phyloP scores from a whole-genome alignment of 2,113 vertebrate genomes.

The Pseudorhombus dupliciocellatus region DNA sequence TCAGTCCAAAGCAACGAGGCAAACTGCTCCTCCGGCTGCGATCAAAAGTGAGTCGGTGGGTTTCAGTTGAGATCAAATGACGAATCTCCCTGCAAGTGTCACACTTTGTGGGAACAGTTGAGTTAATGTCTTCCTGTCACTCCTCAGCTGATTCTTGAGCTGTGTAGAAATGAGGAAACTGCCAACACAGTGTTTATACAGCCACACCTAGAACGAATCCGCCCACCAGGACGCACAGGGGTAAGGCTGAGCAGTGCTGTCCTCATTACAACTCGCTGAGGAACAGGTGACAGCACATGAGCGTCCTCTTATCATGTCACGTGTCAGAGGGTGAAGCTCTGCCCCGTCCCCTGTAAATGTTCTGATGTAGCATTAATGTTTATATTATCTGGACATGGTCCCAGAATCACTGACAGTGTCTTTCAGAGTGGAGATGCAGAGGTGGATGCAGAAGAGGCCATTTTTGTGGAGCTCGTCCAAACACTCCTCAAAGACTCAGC shows the following conservation, averaged over 20 bases:
- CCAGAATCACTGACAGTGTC: background rate
- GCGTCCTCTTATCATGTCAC: background rate
- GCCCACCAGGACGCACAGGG: constrained; percentile 48
- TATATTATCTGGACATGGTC: background rate
- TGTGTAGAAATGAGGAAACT: constrained; percentile 60
- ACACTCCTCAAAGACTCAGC: constrained; percentile 65
- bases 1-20: constrained; percentile 75
- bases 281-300: background rate
- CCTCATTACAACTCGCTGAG: background rate
- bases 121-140: background rate
- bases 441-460: constrained; percentile 66
- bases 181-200: constrained; percentile 45
- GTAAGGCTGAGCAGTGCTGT: constrained; percentile 33
- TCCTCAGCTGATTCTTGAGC: constrained; percentile 66
- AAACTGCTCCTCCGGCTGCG: constrained; percentile 79
- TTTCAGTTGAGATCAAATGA: background rate
- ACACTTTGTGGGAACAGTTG: background rate
- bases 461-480: constrained; percentile 66
- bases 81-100: background rate
- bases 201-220: constrained; percentile 65
- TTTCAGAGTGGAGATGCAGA: constrained; percentile 70
- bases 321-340: background rate
- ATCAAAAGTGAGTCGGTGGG: constrained; percentile 72
- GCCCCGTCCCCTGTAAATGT: background rate
- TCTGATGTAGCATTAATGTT: background rate